A percentile compares a stretch with the other conserved stretches of the same genome.
phyloP scores from a whole-genome alignment of 2,113 vertebrate genomes.

The Macaca nemestrina region DNA sequence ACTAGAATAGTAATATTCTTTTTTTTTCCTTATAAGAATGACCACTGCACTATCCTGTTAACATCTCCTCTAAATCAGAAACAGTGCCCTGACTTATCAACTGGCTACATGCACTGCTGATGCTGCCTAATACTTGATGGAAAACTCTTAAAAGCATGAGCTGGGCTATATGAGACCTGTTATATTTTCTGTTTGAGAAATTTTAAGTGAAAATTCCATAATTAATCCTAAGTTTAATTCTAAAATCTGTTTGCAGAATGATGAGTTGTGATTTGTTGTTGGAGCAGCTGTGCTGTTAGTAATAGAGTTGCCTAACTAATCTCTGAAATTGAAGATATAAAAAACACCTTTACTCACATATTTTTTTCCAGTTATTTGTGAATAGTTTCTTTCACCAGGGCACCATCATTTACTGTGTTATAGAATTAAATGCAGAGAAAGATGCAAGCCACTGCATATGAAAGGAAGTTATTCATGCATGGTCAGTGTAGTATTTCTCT shows the following conservation, averaged over 20 bases:
- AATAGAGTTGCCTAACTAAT: neutral
- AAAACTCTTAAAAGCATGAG: neutral
- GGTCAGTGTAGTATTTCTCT: slow-evolving; percentile 42
- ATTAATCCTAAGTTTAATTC: slow-evolving; percentile 48
- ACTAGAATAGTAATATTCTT: neutral
- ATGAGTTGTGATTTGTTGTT: slow-evolving; percentile 39
- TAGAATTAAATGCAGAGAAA: slow-evolving; percentile 67
- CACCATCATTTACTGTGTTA: slow-evolving; percentile 27
- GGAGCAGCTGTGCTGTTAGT: slow-evolving; percentile 19
- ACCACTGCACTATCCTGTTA: neutral
- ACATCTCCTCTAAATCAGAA: neutral
- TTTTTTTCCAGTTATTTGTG: slow-evolving; percentile 36
- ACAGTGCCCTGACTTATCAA: neutral
- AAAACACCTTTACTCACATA: slow-evolving; percentile 18
- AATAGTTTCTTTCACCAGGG: neutral
- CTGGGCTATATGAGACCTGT: neutral
- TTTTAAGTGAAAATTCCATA: slow-evolving; percentile 18
- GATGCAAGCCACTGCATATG: slow-evolving; percentile 38
- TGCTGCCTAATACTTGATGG: neutral
- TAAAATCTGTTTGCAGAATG: slow-evolving; percentile 22
- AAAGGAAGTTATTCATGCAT: slow-evolving; percentile 58
- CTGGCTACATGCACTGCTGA: neutral
- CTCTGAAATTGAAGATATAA: slow-evolving; percentile 48
- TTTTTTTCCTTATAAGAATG: neutral
- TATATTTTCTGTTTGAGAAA: slow-evolving; percentile 13